Percentiles rank a stretch among this genome's conserved stretches.
These are phyloP conservation scores for Palloptera scutellata DNA, from an alignment of 2,888 invertebrate genomes.

Conservation along the genomic window DNA sequence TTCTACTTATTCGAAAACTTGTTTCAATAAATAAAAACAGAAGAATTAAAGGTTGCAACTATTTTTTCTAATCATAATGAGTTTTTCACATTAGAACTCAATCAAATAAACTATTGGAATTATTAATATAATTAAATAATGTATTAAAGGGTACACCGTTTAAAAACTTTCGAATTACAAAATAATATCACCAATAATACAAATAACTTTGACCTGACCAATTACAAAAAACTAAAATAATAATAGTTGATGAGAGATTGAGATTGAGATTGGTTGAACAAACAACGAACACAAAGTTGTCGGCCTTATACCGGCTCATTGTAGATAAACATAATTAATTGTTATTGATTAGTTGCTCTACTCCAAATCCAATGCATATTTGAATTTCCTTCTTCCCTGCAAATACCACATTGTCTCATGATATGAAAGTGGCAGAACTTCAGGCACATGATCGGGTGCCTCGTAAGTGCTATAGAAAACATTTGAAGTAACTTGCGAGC, in stretches of 20 bases:
- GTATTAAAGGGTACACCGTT: no score
- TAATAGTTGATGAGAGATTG: no score
- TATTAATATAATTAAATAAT: not conserved
- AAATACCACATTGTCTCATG: slow-evolving; percentile 72
- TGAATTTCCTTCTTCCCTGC: slow-evolving; percentile 68
- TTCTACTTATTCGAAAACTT: no score
- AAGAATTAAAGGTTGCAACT: no score
- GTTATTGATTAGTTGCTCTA: no score
- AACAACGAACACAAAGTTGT: no score
- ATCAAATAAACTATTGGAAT: not conserved
- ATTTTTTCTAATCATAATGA: not conserved
- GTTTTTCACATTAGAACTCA: not conserved
- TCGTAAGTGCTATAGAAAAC: slow-evolving; percentile 76
- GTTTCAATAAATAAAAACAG: no score
- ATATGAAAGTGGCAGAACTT: slow-evolving; percentile 73
- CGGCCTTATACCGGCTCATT: no score
- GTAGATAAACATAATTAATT: no score
- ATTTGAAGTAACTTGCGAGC: slow-evolving; percentile 72
- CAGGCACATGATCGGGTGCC: slow-evolving; percentile 64
- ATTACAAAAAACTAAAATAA: not conserved
- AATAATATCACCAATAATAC: not conserved
- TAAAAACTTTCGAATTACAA: not conserved
- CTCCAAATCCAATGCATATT: slow-evolving; percentile 62
- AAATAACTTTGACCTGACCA: not conserved
- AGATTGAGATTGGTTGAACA: no score